Base-by-base conservation (phyloP, 2,888 invertebrate species). In the Octonoba sinensis region DNA sequence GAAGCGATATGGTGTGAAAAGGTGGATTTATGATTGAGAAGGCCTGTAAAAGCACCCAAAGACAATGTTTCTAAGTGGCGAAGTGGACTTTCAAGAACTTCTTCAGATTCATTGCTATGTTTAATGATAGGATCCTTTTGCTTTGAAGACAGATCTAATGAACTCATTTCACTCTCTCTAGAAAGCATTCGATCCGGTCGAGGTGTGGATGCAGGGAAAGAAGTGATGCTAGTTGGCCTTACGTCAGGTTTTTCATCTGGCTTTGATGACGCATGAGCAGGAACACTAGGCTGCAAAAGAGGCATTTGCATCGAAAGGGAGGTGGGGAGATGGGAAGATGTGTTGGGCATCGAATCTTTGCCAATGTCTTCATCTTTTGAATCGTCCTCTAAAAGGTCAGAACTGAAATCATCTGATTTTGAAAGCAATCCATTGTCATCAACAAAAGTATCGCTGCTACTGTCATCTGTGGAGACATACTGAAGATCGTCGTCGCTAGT, bases 31-130 rank as follows among this genome's bases (percentile, higher is more conserved):
- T 78, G 64, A 27, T 79, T 66, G 44, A 78, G 22, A 51, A 84
- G 65, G 8, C 83, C 81, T 4, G 82, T 74, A 64, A 85, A 85
- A 18, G 84, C 81, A 15, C 93, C 94, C 88, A 93, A 93, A 62
- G 94, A 94, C 87, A 95, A 90, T 88, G 92, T 93, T 90, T 95
- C 94, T 86, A 95, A 90, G 87, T 93, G 92, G 86, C 93, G 91
- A 84, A 94, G 90, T 72, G 94, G 93, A 88, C 93, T 93, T 86
- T 92, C 86, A 27, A 84, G 90, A 59, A 83, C 75, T 54, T 76
- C 76, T 36, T 74, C 75, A 1, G 69, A 47, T 49, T 83, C 73
- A 20, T 73, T 75, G 60, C 72, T 82, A 54, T 27, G 76, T 54
- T 82, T 76, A 12, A 82, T 71, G 15, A 71, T 36, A 11, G 75